Evolutionary conservation across 2,113 vertebrate genomes (phyloP), one percentile per base, ranked within the genome.

Genomic region (Agelaius phoeniceus): DNA sequence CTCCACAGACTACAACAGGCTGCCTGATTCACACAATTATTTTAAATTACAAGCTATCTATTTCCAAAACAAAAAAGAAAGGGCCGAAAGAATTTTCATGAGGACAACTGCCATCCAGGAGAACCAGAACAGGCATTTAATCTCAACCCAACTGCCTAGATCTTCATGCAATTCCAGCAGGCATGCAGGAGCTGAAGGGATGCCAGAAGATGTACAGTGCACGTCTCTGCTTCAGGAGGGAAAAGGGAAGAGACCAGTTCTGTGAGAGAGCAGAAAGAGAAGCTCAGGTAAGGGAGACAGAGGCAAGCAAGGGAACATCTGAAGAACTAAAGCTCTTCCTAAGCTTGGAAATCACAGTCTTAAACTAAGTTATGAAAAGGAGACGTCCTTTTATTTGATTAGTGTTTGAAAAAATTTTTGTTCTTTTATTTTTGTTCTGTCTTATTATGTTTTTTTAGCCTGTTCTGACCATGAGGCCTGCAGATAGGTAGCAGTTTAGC

Each of bases 21-120:
- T 68, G 15, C 51, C 51, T 87, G 75, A 93, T 82, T 82, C 24
- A 61, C 39, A n/a, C 15, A 75, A 48, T 87, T 92, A 92, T 80
- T 96, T 84, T 44, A 74, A 93, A 93, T 92, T 77, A 78, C 94
- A 90, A 77, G 39, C 21, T 79, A 35, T 28, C 18, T 82, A 5
- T 74, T 89, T 19, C 17, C 63, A 59, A 95, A 90, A 84, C 33
- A 75, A 74, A 6, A 6, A 61, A 46, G 39, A 66, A 80, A 72
- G 6, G 16, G 7, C 43, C 83, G 35, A 4, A 51, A 61, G 58
- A 49, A 73, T 94, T 84, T 84, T 76, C n/a, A 30, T 11, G 10
- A 78, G 33, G 12, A 30, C 2, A 37, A 13, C 18, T 80, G 13
- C 35, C 35, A 59, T 22, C 16, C 26, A 51, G 33, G 11, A 94